Conservation (phyloP, 2,888 invertebrate species). For the Melipona beecheii region DNA sequence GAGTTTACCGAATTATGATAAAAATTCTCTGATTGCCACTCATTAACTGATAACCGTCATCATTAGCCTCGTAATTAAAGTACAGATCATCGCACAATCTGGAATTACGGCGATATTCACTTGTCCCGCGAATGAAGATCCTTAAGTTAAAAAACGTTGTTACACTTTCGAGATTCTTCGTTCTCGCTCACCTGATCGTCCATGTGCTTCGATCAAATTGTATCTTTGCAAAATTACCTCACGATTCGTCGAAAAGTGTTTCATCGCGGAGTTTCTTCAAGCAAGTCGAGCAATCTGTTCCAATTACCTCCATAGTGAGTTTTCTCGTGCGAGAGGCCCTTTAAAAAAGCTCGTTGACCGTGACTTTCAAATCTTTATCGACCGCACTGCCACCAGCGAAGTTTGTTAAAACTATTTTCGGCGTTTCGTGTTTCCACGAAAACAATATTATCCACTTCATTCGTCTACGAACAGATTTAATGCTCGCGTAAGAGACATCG, state of each 20-base stretch:
- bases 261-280: not conserved
- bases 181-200: not conserved
- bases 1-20: not conserved
- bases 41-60: too few species aligned
- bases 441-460: not conserved
- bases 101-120: not conserved
- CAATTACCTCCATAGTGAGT: too few species aligned
- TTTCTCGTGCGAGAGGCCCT: not conserved
- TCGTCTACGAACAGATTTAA: not conserved
- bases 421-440: too few species aligned
- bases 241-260: too few species aligned
- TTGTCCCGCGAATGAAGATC: not conserved
- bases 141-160: not conserved
- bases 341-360: not conserved
- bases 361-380: not conserved
- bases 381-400: not conserved
- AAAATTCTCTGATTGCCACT: constrained; percentile 5
- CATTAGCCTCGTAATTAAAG: not conserved
- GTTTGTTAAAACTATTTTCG: not conserved
- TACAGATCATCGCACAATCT: not conserved
- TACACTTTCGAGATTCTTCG: constrained; percentile 1
- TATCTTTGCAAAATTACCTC: not conserved
- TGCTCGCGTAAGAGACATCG: not conserved
- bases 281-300: not conserved
- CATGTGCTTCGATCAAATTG: not conserved